Evolutionary conservation across 2,797 vertebrate species (phyloP), one percentile per base, ranked within the genome.

Genomic region (Megalops cyprinoides): DNA sequence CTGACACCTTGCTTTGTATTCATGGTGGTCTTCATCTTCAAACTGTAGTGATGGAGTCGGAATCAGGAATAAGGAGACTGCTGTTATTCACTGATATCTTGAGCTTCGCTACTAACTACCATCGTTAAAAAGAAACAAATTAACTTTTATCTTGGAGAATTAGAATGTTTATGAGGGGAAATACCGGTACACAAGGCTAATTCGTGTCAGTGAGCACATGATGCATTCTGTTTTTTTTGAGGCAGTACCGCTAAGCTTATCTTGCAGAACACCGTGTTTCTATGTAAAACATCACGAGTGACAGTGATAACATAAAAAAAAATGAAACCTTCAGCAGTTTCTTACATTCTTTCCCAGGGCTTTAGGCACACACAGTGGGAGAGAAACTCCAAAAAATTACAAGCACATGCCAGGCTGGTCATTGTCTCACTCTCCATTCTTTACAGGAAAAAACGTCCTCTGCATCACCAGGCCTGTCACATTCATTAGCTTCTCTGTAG

Each of bases 301-400:
- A 65, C 60, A 34, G 25, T 10, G 25, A 44, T n/a, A 74, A 74
- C 46, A 74, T 71, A 18, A 25, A 18, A 25, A 74, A 46, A 48
- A 48, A 25, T 46, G 25, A 74, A 74, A n/a, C 71, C 42, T 74
- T 74, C 39, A 48, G 71, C 71, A 48, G 46, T 74, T 74, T 74
- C 71, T 9, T 25, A 74, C 23, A 14, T 74, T 74, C 42, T 23
- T n/a, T 39, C 44, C 12, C 71, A 25, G 5, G 20, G n/a, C 20
- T 44, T 74, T 48, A 28, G 71, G 39, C 48, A 49, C 20, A 49
- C 48, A n/a, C 74, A 75, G 74, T 48, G 31, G 67, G 37, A n/a
- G 39, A 3, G 39, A 48, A 74, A n/a, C 71, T 37, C 60, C 60
- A 74, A 74, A 12, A n/a, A 74, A 74, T 15, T 74, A 74, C 71